Conservation (phyloP, 1,140 invertebrate genomes). For the Euwallacea similis region DNA sequence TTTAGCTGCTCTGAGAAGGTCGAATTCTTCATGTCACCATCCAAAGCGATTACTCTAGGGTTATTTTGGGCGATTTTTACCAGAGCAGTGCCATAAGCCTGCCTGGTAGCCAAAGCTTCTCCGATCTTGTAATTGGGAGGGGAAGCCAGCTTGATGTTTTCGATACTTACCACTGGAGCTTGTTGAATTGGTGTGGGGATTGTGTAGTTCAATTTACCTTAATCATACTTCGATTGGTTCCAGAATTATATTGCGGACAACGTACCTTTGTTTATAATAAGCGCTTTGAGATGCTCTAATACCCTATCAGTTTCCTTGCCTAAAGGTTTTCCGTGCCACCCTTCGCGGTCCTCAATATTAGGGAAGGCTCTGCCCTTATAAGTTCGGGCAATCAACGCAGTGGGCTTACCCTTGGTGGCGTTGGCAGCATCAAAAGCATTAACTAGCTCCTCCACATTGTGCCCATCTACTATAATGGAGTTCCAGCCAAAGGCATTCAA, state of each 20-base stretch:
- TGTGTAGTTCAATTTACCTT: conserved; percentile 36
- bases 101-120: conserved; percentile 84
- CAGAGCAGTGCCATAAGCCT: conserved; percentile 86
- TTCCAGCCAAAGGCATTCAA: conserved; percentile 93
- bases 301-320: conserved; percentile 77
- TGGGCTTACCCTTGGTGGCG: conserved; percentile 79
- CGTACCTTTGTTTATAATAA: conserved; percentile 65
- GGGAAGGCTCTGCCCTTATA: conserved; percentile 66
- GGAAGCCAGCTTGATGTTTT: conserved; percentile 73
- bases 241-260: neutral
- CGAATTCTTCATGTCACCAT: conserved; percentile 98
- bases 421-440: conserved; percentile 85
- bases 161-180: conserved; percentile 73
- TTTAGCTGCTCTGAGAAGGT: conserved; percentile 94
- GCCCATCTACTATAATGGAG: conserved; percentile 93
- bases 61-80: conserved; percentile 87
- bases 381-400: conserved; percentile 93
- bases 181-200: conserved; percentile 63
- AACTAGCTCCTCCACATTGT: conserved; percentile 85
- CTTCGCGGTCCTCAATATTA: conserved; percentile 84
- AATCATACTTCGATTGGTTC: neutral
- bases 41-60: conserved; percentile 84
- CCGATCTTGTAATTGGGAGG: conserved; percentile 84
- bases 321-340: conserved; percentile 97
- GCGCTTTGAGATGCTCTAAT: conserved; percentile 68